phyloP scores from a whole-genome alignment of 2,888 invertebrate genomes.

The Himalopsyche tibetana region DNA sequence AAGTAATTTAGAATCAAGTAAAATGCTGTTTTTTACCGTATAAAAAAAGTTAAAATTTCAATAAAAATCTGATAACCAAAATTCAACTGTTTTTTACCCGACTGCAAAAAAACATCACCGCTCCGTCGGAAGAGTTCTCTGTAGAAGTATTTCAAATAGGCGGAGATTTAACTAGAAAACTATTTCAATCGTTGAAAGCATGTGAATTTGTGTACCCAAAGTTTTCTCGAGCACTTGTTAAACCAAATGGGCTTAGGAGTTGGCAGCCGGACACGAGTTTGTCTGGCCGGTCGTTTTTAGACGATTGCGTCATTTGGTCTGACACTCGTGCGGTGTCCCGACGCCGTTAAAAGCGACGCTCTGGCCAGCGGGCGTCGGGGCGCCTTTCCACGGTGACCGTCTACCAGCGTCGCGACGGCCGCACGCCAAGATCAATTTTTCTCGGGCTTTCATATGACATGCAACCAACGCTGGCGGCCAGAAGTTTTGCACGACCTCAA shows the following conservation, averaged over 20 bases:
- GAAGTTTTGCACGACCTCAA: neutral
- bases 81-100: no score
- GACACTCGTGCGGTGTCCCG: constrained; percentile 36
- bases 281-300: constrained; percentile 37
- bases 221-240: constrained; percentile 37
- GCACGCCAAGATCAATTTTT: constrained; percentile 42
- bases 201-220: constrained; percentile 9
- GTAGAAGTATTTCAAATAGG: neutral
- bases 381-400: constrained; percentile 30
- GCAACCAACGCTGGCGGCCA: constrained; percentile 13
- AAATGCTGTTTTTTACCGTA: no score
- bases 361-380: constrained; percentile 19
- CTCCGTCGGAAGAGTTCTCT: no score
- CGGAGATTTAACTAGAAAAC: neutral
- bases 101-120: no score
- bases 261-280: constrained; percentile 35
- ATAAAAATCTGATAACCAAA: no score
- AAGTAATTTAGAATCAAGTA: no score
- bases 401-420: constrained; percentile 30
- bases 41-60: no score
- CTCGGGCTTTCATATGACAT: constrained; percentile 32
- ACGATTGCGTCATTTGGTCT: constrained; percentile 18
- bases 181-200: constrained; percentile 38
- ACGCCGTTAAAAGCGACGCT: constrained; percentile 40
- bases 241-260: constrained; percentile 16